Conservation (phyloP, 2,888 invertebrate genomes). For the Tuta absoluta region DNA sequence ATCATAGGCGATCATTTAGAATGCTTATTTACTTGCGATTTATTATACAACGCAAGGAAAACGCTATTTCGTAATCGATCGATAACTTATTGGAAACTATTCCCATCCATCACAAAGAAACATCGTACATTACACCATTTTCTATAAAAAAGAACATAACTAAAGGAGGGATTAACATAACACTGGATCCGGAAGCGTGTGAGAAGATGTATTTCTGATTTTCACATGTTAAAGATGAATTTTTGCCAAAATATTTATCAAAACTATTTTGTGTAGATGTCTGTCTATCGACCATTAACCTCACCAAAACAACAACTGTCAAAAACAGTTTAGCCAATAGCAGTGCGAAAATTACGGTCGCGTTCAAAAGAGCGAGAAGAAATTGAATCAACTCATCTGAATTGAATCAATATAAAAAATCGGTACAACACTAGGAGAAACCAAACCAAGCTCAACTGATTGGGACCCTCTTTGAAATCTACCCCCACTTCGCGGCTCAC, state of each 20-base stretch:
- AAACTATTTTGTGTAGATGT: slow-evolving; percentile 57
- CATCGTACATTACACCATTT: slow-evolving; percentile 45
- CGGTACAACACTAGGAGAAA: slow-evolving; percentile 18
- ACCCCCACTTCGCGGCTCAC: no score
- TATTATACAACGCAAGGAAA: slow-evolving; percentile 53
- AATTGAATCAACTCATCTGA: slow-evolving; percentile 9
- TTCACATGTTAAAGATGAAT: slow-evolving; percentile 53
- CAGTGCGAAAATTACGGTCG: slow-evolving; percentile 19
- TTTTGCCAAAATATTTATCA: slow-evolving; percentile 61
- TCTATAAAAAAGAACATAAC: slow-evolving; percentile 35
- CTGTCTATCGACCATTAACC: slow-evolving; percentile 58
- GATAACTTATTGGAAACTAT: slow-evolving; percentile 71
- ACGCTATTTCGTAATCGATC: slow-evolving; percentile 79
- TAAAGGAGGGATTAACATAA: slow-evolving; percentile 39
- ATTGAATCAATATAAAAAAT: background rate
- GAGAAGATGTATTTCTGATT: slow-evolving; percentile 41
- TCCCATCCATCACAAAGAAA: slow-evolving; percentile 75
- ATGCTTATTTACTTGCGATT: slow-evolving; percentile 36
- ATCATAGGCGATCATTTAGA: slow-evolving; percentile 37
- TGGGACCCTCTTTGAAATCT: no score
- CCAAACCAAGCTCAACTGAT: no score
- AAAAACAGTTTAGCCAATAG: slow-evolving; percentile 36
- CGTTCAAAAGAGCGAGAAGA: background rate
- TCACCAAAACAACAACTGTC: slow-evolving; percentile 62
- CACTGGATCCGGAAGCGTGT: slow-evolving; percentile 44